phyloP scores from a whole-genome alignment of 2,113 vertebrate species.

The Arenaria interpres region DNA sequence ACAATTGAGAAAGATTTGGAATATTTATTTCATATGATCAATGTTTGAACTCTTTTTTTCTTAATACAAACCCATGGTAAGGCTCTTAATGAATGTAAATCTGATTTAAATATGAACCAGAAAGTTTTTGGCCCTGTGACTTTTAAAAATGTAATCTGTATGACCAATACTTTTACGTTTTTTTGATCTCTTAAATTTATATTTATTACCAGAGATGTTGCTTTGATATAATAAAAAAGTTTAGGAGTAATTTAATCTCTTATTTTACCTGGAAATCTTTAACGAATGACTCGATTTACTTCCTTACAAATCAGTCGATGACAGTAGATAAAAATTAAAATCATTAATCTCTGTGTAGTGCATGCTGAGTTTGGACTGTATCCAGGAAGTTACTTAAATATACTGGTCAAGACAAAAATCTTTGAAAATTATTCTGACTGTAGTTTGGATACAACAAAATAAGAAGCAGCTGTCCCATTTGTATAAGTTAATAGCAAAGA shows the following conservation, averaged over 20 bases:
- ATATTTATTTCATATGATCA: neutral
- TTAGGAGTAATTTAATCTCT: neutral
- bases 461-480: neutral
- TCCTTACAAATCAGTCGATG: neutral
- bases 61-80: neutral
- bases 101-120: neutral
- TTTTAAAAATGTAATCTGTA: neutral
- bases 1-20: neutral
- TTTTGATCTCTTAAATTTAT: neutral
- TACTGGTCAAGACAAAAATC: neutral
- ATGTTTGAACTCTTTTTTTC: neutral
- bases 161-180: neutral
- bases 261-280: neutral
- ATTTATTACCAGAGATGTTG: neutral
- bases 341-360: neutral
- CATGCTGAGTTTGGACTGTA: neutral
- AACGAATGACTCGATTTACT: neutral
- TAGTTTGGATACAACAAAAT: neutral
- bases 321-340: neutral
- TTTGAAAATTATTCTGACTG: neutral
- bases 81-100: neutral
- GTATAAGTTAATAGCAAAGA: neutral
- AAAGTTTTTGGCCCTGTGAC: neutral
- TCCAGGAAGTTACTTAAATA: neutral
- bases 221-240: neutral